Conservation (phyloP, 2,888 invertebrate genomes). For the Hesperia comma region DNA sequence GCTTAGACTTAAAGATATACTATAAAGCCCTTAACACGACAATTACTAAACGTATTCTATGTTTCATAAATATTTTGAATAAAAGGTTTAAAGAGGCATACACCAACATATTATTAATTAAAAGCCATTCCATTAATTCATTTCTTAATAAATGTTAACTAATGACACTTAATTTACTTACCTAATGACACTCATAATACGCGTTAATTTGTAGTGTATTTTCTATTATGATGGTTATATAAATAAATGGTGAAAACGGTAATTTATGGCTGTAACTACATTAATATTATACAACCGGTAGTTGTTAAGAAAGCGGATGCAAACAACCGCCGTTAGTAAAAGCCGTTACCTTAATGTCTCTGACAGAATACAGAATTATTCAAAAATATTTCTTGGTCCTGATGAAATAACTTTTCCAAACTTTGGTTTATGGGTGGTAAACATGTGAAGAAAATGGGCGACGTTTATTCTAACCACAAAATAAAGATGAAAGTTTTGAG, state of each 20-base stretch:
- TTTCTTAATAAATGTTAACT: too few relatives aligned
- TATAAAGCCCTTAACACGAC: too few relatives aligned
- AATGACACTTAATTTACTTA: too few relatives aligned
- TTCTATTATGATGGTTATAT: background rate
- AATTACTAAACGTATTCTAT: too few relatives aligned
- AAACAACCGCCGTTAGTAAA: constrained; percentile 16
- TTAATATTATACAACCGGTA: constrained; percentile 16
- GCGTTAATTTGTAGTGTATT: too few relatives aligned
- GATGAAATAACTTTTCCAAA: constrained; percentile 3
- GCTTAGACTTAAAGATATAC: too few relatives aligned
- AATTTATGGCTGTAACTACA: constrained; percentile 13
- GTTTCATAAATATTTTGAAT: too few relatives aligned
- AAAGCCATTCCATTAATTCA: too few relatives aligned
- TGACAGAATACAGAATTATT: constrained; percentile 6
- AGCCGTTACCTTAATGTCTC: constrained; percentile 19
- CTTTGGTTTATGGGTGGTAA: background rate
- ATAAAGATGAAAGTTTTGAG: constrained; percentile 1
- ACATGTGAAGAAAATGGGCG: background rate
- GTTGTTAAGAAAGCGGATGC: constrained; percentile 31
- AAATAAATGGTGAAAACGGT: background rate
- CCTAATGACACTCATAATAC: too few relatives aligned
- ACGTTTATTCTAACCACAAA: background rate
- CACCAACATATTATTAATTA: too few relatives aligned
- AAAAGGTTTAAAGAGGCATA: too few relatives aligned
- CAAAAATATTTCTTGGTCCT: background rate